These are phyloP conservation scores for Epinephelus lanceolatus DNA, from an alignment of 2,113 vertebrate species.

Conservation along the genomic window DNA sequence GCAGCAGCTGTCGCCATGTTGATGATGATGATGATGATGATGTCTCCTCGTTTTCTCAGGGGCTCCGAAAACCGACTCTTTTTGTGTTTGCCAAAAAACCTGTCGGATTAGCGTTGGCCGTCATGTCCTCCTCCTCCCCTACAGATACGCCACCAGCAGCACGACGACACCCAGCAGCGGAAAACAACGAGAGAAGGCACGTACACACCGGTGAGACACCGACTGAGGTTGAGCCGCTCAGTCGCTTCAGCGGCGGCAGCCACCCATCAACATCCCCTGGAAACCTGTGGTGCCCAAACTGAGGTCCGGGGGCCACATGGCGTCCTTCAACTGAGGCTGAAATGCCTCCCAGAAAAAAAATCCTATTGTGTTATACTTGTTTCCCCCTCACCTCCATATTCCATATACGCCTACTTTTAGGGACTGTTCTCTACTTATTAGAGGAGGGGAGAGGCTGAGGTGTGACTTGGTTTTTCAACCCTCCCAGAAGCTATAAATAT, in stretches of 20 bases:
- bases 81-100: neutral
- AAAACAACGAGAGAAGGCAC: neutral
- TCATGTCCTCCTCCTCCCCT: neutral
- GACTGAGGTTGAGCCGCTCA: conserved; percentile 20
- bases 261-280: conserved; percentile 17
- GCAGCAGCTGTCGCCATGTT: conserved; percentile 84
- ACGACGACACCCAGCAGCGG: conserved; percentile 10
- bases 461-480: too few relatives aligned
- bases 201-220: neutral
- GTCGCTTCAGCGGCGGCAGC: conserved; percentile 2
- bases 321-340: conserved; percentile 1
- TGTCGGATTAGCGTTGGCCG: neutral
- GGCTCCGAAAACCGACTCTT: conserved; percentile 9
- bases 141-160: neutral
- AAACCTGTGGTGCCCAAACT: conserved; percentile 14
- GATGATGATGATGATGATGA: conserved; percentile 47
- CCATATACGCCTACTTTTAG: neutral
- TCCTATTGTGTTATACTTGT: neutral
- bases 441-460: too few relatives aligned
- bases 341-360: neutral
- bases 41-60: conserved; percentile 51
- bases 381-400: neutral
- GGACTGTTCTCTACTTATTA: too few relatives aligned
- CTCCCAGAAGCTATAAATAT: too few relatives aligned
- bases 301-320: conserved; percentile 24